Conservation (phyloP, 2,888 invertebrate species). For the Endomychus coccineus region DNA sequence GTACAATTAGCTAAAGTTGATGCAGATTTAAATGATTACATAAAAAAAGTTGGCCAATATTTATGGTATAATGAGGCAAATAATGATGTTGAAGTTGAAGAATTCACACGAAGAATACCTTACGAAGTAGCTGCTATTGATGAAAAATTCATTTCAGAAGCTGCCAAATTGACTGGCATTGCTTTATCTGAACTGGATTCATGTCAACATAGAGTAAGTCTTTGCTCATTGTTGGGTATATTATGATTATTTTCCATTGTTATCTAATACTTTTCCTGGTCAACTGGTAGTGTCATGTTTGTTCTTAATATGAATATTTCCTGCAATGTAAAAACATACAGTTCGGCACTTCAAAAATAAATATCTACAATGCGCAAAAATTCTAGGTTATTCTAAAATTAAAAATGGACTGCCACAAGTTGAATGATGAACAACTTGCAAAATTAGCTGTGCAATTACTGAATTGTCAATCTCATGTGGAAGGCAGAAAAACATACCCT, state of each 20-base stretch:
- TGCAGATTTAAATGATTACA: slow-evolving; percentile 22
- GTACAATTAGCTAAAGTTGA: too few species aligned
- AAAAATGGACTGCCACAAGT: slow-evolving; percentile 50
- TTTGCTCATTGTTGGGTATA: too few species aligned
- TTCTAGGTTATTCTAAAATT: slow-evolving; percentile 49
- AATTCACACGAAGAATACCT: slow-evolving; percentile 38
- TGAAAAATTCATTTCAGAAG: slow-evolving; percentile 57
- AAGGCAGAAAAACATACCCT: slow-evolving; percentile 52
- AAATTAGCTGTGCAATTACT: slow-evolving; percentile 59
- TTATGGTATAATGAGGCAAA: slow-evolving; percentile 25
- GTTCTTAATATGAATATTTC: too few species aligned
- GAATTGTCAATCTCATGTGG: slow-evolving; percentile 59
- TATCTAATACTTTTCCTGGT: too few species aligned
- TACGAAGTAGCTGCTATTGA: slow-evolving; percentile 51
- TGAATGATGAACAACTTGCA: slow-evolving; percentile 58
- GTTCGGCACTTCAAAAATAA: neutral
- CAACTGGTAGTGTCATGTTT: too few species aligned
- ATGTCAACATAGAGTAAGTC: slow-evolving; percentile 51
- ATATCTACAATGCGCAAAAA: slow-evolving; percentile 26
- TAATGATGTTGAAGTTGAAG: slow-evolving; percentile 21
- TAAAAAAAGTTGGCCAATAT: slow-evolving; percentile 27
- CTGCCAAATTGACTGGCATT: slow-evolving; percentile 51
- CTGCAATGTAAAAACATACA: neutral
- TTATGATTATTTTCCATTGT: too few species aligned
- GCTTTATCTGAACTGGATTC: slow-evolving; percentile 52